Evolutionary conservation across 2,888 invertebrate genomes (phyloP), one percentile per base, ranked within the genome.

Genomic region (Nymphalis urticae): DNA sequence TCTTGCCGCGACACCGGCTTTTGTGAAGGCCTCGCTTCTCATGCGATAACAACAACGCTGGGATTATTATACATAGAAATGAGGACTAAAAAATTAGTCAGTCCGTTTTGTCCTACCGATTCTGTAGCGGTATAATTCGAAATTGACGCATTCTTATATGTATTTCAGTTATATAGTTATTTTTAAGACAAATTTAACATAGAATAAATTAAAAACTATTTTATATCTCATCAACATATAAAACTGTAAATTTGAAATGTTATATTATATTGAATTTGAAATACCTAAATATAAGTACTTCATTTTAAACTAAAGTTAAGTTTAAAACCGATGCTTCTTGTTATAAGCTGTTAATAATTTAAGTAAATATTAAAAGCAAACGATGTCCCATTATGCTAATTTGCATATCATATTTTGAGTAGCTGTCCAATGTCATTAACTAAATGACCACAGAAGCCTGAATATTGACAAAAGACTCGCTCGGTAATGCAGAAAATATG

Each of bases 391-490:
- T 64, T 51, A 59, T 51, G 63, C 64, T 70, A 72, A 72, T 69
- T 71, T 71, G 61, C 60, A 69, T 83, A 86, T 87, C 83, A 76
- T 82, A 84, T 86, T 82, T 81, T 79, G 58, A 81, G 81, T 75
- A 76, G 77, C 76, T 77, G 75, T 73, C 76, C 67, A 71, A 74
- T 75, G 83, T 84, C 83, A 85, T 85, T 85, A 85, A 82, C 78
- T 77, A 84, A 85, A 85, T 86, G 85, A 85, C 76, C 84, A 58
- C 58, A 42, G 83, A 83, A 76, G 85, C 84, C 88, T 62, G 62
- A 87, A 89, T 89, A 90, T 91, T 91, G 90, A 90, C 89, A 88
- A 90, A 88, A 86, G 85, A 84, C 84, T 85, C 84, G 84, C 79
- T 82, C 82, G 79, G 84, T 87, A 86, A 89, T 89, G 88, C 86